Conservation (phyloP, 2,888 invertebrate genomes). For the Sinotaia quadrata region DNA sequence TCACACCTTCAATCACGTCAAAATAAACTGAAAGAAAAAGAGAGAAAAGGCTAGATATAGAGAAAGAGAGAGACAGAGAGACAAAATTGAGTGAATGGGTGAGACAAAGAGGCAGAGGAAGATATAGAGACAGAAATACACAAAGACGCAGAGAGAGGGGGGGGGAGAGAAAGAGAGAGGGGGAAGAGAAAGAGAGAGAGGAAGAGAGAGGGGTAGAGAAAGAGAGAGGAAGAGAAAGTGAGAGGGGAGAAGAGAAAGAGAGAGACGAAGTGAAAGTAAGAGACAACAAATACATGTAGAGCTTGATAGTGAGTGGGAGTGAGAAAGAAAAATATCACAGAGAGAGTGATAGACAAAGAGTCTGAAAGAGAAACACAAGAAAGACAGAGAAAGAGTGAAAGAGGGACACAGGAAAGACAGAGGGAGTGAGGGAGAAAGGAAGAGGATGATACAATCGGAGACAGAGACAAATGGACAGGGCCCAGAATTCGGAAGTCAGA, state of each 20-base stretch:
- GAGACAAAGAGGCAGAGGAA: background rate
- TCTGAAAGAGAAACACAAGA: background rate
- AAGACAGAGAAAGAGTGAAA: background rate
- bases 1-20: no score
- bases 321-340: background rate
- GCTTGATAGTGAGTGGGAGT: background rate
- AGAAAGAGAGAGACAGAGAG: background rate
- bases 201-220: background rate
- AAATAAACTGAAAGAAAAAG: no score
- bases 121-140: background rate
- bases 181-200: background rate
- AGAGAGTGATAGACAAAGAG: background rate
- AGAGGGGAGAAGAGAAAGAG: background rate
- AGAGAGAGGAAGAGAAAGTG: background rate
- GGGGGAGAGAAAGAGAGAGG: background rate
- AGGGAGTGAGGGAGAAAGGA: background rate
- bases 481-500: no score
- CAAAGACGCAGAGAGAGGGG: background rate
- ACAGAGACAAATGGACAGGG: background rate
- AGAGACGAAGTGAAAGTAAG: background rate
- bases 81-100: background rate
- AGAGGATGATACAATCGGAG: background rate
- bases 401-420: slow-evolving; percentile 3
- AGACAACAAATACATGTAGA: background rate
- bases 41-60: no score